These are phyloP conservation scores for Pseudochromis fuscus DNA, from an alignment of 2,797 vertebrate species.

Conservation along the genomic window DNA sequence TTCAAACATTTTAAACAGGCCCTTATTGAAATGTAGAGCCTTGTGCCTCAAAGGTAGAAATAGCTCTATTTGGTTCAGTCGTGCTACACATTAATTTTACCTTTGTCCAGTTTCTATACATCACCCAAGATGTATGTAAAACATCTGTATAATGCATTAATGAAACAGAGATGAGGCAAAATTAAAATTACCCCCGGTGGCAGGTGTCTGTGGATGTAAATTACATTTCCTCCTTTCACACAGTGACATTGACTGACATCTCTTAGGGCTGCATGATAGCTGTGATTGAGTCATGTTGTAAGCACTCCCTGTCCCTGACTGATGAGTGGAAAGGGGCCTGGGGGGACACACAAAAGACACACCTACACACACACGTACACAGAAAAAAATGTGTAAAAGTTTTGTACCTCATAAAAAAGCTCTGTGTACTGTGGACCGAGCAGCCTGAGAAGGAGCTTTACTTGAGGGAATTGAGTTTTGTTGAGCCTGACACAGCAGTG, in stretches of 20 bases:
- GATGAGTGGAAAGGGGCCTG: conserved; percentile 58
- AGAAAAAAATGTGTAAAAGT: conserved; percentile 47
- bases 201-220: conserved; percentile 28
- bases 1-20: not conserved
- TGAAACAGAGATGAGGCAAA: conserved; percentile 12
- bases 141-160: not conserved
- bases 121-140: not conserved
- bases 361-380: conserved; percentile 36
- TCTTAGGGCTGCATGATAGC: conserved; percentile 47
- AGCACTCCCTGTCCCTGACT: conserved; percentile 50
- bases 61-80: not conserved
- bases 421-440: conserved; percentile 52
- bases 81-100: conserved; percentile 1
- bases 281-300: conserved; percentile 65
- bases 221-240: conserved; percentile 38
- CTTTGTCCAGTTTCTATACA: conserved; percentile 2
- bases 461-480: conserved; percentile 71
- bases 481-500: conserved; percentile 73
- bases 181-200: conserved; percentile 23
- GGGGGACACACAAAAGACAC: conserved; percentile 50
- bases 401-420: conserved; percentile 53
- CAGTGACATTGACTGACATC: conserved; percentile 66
- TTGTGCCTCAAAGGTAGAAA: not conserved
- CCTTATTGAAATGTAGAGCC: not conserved
- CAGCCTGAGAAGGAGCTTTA: conserved; percentile 71